These are phyloP conservation scores for Ursus arctos DNA, from an alignment of 2,113 vertebrate genomes.

Conservation along the genomic window DNA sequence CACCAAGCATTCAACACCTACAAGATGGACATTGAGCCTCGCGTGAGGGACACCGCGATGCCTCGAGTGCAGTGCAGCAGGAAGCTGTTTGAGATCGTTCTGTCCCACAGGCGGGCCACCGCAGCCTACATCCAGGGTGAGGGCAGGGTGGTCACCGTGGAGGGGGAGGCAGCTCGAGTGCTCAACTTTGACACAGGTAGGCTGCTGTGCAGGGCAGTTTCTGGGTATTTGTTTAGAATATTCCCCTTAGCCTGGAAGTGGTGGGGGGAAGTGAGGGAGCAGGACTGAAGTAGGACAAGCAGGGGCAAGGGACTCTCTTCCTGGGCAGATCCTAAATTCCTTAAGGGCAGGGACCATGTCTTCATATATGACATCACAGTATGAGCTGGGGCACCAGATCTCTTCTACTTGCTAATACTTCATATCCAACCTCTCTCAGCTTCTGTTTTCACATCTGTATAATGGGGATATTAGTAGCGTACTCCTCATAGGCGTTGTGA, in stretches of 20 bases:
- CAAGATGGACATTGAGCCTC: conserved; percentile 89
- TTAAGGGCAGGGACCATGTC: neutral
- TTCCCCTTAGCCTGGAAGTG: neutral
- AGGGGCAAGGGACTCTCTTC: neutral
- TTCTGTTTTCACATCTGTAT: neutral
- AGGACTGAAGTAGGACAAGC: neutral
- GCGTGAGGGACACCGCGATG: conserved; percentile 85
- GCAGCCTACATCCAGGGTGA: conserved; percentile 87
- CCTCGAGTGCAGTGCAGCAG: conserved; percentile 88
- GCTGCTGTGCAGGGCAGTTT: neutral
- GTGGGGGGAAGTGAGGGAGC: neutral
- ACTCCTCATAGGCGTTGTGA: neutral
- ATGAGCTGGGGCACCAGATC: neutral
- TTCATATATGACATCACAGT: neutral
- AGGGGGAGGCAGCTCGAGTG: conserved; percentile 88
- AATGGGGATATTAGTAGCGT: neutral
- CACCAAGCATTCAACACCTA: conserved; percentile 90
- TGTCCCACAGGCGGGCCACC: conserved; percentile 88
- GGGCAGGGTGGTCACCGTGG: conserved; percentile 88
- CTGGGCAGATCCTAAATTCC: neutral
- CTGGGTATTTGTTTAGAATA: neutral
- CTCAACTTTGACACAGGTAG: conserved; percentile 90
- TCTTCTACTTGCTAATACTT: neutral
- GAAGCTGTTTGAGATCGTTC: conserved; percentile 88
- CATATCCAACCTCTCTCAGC: neutral